Evolutionary conservation across 2,888 invertebrate genomes (phyloP), one percentile per base, ranked within the genome.

Genomic region (Danaus chrysippus): DNA sequence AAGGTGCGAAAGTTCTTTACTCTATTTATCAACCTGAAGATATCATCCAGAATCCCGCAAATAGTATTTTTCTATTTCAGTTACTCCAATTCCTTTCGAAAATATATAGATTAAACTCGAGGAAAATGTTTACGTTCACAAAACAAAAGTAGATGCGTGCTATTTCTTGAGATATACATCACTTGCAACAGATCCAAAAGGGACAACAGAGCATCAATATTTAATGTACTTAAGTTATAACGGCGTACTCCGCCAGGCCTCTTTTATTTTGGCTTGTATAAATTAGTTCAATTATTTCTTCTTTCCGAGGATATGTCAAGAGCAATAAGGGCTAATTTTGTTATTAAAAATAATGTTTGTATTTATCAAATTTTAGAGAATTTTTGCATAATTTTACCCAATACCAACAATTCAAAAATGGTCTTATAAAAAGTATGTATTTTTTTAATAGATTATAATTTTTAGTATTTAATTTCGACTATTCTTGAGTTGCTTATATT

Each of bases 121-220:
- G 23, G 23, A 34, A 43, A 43, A 43, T 43, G n/a, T 43, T 43
- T n/a, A 12, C 12, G 43, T 43, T 11, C 12, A 43, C 43, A 11
- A 43, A 43, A 10, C n/a, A 43, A 43, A 17, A 8, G 17, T 49
- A 3, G 11, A 49, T 54, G 3, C 19, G 41, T n/a, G 44, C 11
- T 49, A 10, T 49, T 49, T 49, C 49, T 49, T 49, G 49, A 23
- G 13, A 44, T 49, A 13, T 54, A 52, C 42, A 52, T 56, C 17
- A 42, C 34, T 58, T 34, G 54, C 46, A 54, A 53, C 54, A 53
- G 59, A 59, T 54, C 44, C 46, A 44, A 54, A 15, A 54, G 59
- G 59, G 59, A 54, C 43, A 34, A 54, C 23, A 54, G 12, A 41
- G 53, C 34, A 59, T 59, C 54, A 54, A 59, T 59, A 59, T 54